These are phyloP conservation scores for Lithobates pipiens DNA, from an alignment of 2,797 vertebrate genomes.

Conservation along the genomic window DNA sequence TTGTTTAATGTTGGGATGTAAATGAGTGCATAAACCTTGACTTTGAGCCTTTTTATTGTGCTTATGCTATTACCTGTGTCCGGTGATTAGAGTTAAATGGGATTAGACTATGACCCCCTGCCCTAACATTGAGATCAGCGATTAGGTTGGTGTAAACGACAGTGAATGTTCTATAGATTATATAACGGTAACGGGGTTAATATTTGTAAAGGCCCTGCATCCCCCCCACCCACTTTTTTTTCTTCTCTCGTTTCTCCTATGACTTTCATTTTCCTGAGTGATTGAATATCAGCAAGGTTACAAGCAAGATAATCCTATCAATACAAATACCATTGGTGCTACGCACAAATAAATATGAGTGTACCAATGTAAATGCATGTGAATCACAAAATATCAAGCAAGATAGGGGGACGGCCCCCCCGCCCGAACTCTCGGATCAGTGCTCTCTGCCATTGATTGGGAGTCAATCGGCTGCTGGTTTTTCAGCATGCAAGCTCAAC, in stretches of 20 bases:
- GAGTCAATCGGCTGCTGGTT: no score
- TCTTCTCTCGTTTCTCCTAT: neutral
- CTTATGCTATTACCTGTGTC: neutral
- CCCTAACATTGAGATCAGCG: neutral
- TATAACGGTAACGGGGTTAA: neutral
- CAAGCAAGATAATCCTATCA: no score
- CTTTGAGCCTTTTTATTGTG: constrained; percentile 26
- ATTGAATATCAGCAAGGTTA: neutral
- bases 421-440: no score
- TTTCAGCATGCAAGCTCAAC: no score
- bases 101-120: neutral
- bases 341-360: no score
- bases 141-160: neutral
- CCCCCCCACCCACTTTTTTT: neutral
- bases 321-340: no score
- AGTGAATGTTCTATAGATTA: neutral
- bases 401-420: no score
- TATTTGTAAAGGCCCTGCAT: neutral
- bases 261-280: neutral
- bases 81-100: neutral
- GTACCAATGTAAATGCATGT: no score
- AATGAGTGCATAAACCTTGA: constrained; percentile 13
- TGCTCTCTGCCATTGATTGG: no score
- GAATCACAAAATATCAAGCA: no score
- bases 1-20: neutral